Base-by-base conservation (phyloP, 1,140 invertebrate genomes). In the Brachionus asplanchnoidis region DNA sequence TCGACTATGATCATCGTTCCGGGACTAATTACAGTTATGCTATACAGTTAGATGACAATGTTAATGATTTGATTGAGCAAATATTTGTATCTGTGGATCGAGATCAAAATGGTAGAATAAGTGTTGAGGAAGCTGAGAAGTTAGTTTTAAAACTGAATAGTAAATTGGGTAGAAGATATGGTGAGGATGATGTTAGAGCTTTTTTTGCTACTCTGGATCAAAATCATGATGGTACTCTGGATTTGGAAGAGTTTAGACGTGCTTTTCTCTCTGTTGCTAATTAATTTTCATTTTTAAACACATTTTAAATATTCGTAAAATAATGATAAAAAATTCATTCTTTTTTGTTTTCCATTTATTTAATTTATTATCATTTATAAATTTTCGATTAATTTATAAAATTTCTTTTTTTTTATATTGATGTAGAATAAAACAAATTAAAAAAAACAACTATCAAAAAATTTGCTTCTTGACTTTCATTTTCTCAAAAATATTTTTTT, bases 41-140 rank as follows among this genome's bases (percentile, higher is more conserved):
- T 20, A 17, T 42, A 20, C 11, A 73, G 11, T 42, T 73, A 40
- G 36, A 42, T 17, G 9, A 42, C 9, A 53, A 80, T 40, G 77
- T 65, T 26, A 65, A 80, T 32, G 23, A 80, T 32, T 65, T 80
- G 9, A 80, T 80, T 23, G 77, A 56, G 11, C 50, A 80, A 60
- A 80, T 80, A 60, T 80, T 80, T 65, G 7, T 26, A 60, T 65
- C 46, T 17, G 50, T 80, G 26, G 77, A 80, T 20, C 42, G 77
- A 56, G 77, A 80, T 40, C 23, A 53, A 56, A 80, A 80, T 40
- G 77, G 77, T 5, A 50, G 46, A 40, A 80, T 80, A 53, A 60
- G 50, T 32, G 77, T 80, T 17, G 42, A 80, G 26, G 77, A 80
- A 32, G 77, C 77, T 23, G 77, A 80, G n/a, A 80, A 80, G n/a